Evolutionary conservation across 2,888 invertebrate genomes (phyloP).

Genomic region (Taphrorychus bicolor): DNA sequence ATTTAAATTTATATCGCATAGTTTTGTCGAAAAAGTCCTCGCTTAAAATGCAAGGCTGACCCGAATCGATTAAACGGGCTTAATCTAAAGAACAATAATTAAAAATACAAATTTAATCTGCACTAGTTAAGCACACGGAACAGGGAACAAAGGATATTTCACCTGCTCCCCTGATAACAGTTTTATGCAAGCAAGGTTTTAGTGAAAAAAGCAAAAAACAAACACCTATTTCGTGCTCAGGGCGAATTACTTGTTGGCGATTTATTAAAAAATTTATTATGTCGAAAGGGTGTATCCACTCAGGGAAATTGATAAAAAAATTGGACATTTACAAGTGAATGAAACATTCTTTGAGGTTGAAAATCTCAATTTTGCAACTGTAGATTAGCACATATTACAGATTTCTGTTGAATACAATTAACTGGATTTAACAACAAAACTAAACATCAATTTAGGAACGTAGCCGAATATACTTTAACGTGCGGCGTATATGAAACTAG

Average conservation of each 20-base stretch:
- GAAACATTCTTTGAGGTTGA: no score
- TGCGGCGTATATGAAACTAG: no score
- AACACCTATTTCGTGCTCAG: slow-evolving; percentile 19
- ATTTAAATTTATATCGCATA: background rate
- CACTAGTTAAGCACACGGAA: slow-evolving; percentile 18
- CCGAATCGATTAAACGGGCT: background rate
- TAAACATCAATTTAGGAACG: no score
- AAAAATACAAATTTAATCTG: slow-evolving; percentile 31
- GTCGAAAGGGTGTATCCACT: background rate
- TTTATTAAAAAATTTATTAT: slow-evolving; percentile 13
- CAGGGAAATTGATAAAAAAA: background rate
- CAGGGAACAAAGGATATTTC: slow-evolving; percentile 27
- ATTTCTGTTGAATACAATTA: no score
- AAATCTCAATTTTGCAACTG: no score
- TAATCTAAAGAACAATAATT: slow-evolving; percentile 7
- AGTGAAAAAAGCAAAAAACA: slow-evolving; percentile 15
- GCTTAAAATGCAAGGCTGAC: background rate
- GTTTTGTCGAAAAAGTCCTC: background rate
- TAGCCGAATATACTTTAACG: no score
- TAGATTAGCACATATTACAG: no score
- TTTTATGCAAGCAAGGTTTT: slow-evolving; percentile 23
- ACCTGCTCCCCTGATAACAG: slow-evolving; percentile 17
- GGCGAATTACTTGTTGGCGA: slow-evolving; percentile 6
- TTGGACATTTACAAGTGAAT: no score
- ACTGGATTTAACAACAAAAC: no score